Percentiles rank a stretch among this genome's conserved stretches.
Evolutionary conservation across 1,140 invertebrate species (phyloP).

Genomic region (Monochamus saltuarius): DNA sequence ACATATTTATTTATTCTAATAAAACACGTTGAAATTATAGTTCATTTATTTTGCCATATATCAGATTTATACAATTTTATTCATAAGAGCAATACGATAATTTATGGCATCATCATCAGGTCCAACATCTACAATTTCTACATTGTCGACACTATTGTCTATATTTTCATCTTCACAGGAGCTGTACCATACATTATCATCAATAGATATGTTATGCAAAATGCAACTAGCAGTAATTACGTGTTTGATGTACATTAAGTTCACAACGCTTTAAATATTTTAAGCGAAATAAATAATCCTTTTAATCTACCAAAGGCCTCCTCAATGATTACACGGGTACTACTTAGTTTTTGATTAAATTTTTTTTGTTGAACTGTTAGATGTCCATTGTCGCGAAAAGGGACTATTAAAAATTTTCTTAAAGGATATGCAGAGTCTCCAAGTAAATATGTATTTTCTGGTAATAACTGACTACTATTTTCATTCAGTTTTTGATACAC

Average conservation of each 20-base stretch:
- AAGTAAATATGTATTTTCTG: no score
- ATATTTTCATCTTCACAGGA: background rate
- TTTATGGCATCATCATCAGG: no score
- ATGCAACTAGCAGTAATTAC: background rate
- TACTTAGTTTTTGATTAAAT: constrained; percentile 7
- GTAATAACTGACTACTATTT: no score
- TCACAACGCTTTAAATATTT: constrained; percentile 2
- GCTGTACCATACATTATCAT: no score
- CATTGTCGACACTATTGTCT: background rate
- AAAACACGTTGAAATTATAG: no score
- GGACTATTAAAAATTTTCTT: constrained; percentile 1
- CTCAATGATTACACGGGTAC: constrained; percentile 1
- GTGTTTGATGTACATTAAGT: constrained; percentile 1
- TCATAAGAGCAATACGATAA: no score
- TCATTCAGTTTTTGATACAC: no score
- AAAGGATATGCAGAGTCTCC: background rate
- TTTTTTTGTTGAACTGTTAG: background rate
- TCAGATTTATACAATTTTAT: no score
- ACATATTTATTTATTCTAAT: no score
- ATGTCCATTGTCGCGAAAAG: constrained; percentile 2
- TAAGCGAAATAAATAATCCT: background rate
- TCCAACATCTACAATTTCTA: background rate
- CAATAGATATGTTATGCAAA: background rate
- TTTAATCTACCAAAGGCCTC: constrained; percentile 7
- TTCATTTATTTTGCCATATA: no score